Conservation (phyloP, 2,113 vertebrate genomes). For the Cnemophilus loriae region DNA sequence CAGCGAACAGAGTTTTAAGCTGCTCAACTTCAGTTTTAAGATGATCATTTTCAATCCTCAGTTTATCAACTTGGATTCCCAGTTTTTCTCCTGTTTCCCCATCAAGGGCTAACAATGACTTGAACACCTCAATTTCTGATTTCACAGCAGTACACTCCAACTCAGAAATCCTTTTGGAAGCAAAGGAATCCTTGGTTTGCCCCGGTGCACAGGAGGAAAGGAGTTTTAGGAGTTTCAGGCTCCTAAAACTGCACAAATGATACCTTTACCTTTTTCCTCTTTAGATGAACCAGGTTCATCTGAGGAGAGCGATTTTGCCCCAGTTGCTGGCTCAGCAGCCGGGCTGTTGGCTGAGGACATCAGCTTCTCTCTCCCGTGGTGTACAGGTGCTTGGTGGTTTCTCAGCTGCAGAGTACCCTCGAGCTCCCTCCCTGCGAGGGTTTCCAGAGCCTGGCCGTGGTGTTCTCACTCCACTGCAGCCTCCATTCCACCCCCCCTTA, state of each 20-base stretch:
- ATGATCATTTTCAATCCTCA: neutral
- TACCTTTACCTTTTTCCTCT: neutral
- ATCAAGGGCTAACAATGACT: neutral
- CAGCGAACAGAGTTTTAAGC: neutral
- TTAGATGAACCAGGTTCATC: rapidly evolving
- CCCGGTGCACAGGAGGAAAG: neutral
- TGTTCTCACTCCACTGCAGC: neutral
- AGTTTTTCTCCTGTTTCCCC: neutral
- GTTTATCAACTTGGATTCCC: neutral
- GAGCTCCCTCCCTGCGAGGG: neutral
- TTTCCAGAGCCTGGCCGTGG: neutral
- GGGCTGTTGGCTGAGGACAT: neutral
- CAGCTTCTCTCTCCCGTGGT: neutral
- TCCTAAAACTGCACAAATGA: neutral
- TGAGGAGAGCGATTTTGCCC: neutral
- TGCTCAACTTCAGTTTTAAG: neutral
- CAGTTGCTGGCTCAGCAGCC: neutral
- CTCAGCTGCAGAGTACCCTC: neutral
- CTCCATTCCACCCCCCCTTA: neutral
- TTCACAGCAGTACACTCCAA: neutral
- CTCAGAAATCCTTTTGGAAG: neutral
- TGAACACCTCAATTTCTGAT: neutral
- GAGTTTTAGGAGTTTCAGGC: neutral
- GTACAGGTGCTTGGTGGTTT: neutral
- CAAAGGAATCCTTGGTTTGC: neutral